A percentile compares a stretch with the other conserved stretches of the same genome.
These are phyloP conservation scores for Tenodera sinensis DNA, from an alignment of 2,888 invertebrate genomes.

Conservation along the genomic window DNA sequence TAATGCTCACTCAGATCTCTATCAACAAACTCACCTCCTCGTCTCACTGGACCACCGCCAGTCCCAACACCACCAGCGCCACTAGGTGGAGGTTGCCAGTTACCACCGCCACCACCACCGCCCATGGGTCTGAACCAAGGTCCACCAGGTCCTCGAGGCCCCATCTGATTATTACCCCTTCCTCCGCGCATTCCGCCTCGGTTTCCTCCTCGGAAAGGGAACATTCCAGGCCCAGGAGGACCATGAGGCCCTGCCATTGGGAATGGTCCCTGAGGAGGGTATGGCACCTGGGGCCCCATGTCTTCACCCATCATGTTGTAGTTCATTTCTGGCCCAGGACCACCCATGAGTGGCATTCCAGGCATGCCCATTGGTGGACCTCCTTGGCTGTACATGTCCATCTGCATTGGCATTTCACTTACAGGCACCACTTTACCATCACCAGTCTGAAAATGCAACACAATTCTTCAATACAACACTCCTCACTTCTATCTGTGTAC, in stretches of 20 bases:
- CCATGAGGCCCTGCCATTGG: constrained; percentile 42
- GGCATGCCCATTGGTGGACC: constrained; percentile 11
- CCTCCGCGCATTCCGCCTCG: constrained; percentile 7
- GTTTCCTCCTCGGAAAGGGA: constrained; percentile 31
- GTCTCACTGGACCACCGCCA: constrained; percentile 44
- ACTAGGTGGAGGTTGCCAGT: constrained; percentile 47
- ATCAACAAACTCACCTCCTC: constrained; percentile 43
- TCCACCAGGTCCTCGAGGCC: not conserved
- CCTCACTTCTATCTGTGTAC: no score
- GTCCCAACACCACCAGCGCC: constrained; percentile 44
- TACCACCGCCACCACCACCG: constrained; percentile 33
- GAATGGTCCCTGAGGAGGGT: constrained; percentile 10
- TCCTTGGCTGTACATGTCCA: constrained; percentile 31
- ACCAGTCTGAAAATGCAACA: constrained; percentile 33
- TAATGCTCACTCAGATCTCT: not conserved
- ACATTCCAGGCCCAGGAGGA: constrained; percentile 39
- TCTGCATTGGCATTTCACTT: constrained; percentile 28
- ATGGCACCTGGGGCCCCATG: constrained; percentile 35
- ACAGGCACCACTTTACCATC: constrained; percentile 35
- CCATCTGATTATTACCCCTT: not conserved
- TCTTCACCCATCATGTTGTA: constrained; percentile 46
- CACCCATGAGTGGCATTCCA: not conserved
- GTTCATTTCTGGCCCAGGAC: constrained; percentile 19
- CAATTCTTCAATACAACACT: not conserved
- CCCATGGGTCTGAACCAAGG: constrained; percentile 33